Evolutionary conservation across 2,888 invertebrate genomes (phyloP), one percentile per base, ranked within the genome.

Genomic region (Ochlodes sylvanus): DNA sequence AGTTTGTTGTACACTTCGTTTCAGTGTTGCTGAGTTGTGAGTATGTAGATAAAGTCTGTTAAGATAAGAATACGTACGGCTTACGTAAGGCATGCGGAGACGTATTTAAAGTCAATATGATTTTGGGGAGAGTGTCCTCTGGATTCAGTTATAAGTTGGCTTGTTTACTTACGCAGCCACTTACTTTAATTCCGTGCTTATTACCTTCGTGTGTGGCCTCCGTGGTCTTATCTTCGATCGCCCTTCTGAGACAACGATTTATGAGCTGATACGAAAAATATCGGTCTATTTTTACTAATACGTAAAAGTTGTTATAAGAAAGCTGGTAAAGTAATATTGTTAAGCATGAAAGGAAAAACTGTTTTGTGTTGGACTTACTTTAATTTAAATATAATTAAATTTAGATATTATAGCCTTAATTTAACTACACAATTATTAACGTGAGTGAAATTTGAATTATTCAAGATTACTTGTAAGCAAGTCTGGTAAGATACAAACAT

Each of bases 51-150:
- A 77, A 77, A 78, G 66, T 77, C 76, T 76, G 77, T 84, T 81
- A 75, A 81, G 84, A 83, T 85, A 85, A 85, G 79, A 77, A 76
- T 77, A 74, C 71, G 67, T 72, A 72, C 72, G 71, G 82, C 89
- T 92, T 92, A 92, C 92, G 90, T 92, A 92, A 92, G 92, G 78
- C 75, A 78, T 79, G 81, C 80, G 78, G 79, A 77, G 67, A 61
- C 55, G 74, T 76, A 77, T 76, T 79, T 76, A 75, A 81, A 79
- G 70, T 80, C 76, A 71, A 70, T 73, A 77, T 75, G 70, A 72
- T 76, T 76, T 78, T 41, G 64, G 42, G 62, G 70, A 64, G 38
- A 67, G 21, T 50, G 52, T 68, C 56, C 62, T 41, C 56, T 38
- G 56, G 38, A 56, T 68, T 68, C 19, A 61, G 41, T 56, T 68